phyloP scores from a whole-genome alignment of 2,888 invertebrate genomes.

The Euzophera pinguis region DNA sequence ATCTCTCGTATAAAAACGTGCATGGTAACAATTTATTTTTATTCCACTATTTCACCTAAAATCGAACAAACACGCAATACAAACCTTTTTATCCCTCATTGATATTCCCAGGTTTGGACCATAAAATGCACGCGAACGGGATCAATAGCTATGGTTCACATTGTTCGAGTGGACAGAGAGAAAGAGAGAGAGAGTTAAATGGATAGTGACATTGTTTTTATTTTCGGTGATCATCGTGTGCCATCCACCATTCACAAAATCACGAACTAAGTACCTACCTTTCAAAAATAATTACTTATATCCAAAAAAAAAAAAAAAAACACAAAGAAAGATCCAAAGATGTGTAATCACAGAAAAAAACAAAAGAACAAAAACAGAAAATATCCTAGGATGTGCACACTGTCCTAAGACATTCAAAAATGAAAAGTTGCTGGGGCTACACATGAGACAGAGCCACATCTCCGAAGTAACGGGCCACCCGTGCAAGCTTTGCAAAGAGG shows the following conservation, averaged over 20 bases:
- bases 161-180: neutral
- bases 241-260: too few relatives aligned
- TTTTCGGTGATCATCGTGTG: too few relatives aligned
- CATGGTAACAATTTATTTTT: neutral
- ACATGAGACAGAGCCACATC: slow-evolving; percentile 37
- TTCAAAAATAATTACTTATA: too few relatives aligned
- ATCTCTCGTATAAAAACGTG: neutral
- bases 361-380: neutral
- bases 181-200: too few relatives aligned
- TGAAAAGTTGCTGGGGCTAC: slow-evolving; percentile 35
- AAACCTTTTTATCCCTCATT: slow-evolving; percentile 22
- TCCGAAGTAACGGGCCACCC: slow-evolving; percentile 25
- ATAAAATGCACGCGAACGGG: slow-evolving; percentile 20
- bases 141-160: slow-evolving; percentile 15
- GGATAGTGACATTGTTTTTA: too few relatives aligned
- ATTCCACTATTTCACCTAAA: slow-evolving; percentile 6
- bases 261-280: too few relatives aligned
- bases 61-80: slow-evolving; percentile 17
- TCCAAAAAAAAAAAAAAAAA: too few relatives aligned
- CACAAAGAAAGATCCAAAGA: too few relatives aligned
- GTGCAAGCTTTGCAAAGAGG: slow-evolving; percentile 65
- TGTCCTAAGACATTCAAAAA: slow-evolving; percentile 40
- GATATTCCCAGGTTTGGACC: slow-evolving; percentile 20
- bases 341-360: too few relatives aligned
- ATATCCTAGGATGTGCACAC: neutral